These are phyloP conservation scores for Nilaparvata lugens DNA, from an alignment of 1,140 invertebrate genomes.

Conservation along the genomic window DNA sequence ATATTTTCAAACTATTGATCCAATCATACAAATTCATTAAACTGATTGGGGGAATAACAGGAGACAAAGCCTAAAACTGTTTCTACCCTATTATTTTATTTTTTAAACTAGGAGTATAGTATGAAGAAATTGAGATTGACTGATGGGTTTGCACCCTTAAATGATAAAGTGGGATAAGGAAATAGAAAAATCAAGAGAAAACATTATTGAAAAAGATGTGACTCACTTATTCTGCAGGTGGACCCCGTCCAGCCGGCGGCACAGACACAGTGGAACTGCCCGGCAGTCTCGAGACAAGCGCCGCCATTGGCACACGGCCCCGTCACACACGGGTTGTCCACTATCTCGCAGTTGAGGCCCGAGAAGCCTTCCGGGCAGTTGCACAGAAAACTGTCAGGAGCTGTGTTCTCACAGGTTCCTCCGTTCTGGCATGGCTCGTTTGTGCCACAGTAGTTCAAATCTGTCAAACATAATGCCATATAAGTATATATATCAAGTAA, in stretches of 20 bases:
- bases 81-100: too few species aligned
- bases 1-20: too few species aligned
- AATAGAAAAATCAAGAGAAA: too few species aligned
- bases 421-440: constrained; percentile 93
- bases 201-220: not conserved
- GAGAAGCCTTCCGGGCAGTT: constrained; percentile 85
- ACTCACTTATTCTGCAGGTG: constrained; percentile 61
- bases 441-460: constrained; percentile 96
- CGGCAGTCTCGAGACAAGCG: constrained; percentile 49
- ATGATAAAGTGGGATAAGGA: too few species aligned
- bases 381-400: constrained; percentile 84
- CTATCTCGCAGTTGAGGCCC: constrained; percentile 82
- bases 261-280: constrained; percentile 68
- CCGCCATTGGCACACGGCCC: constrained; percentile 82
- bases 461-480: constrained; percentile 45
- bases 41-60: too few species aligned
- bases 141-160: too few species aligned
- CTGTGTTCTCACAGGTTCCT: constrained; percentile 91
- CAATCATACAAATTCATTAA: too few species aligned
- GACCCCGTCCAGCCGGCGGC: constrained; percentile 73
- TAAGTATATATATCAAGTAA: too few species aligned
- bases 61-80: too few species aligned
- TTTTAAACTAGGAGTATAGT: too few species aligned
- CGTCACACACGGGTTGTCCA: constrained; percentile 83
- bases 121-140: too few species aligned